These are phyloP conservation scores for Leptopilina boulardi DNA, from an alignment of 1,140 invertebrate species.

Conservation along the genomic window DNA sequence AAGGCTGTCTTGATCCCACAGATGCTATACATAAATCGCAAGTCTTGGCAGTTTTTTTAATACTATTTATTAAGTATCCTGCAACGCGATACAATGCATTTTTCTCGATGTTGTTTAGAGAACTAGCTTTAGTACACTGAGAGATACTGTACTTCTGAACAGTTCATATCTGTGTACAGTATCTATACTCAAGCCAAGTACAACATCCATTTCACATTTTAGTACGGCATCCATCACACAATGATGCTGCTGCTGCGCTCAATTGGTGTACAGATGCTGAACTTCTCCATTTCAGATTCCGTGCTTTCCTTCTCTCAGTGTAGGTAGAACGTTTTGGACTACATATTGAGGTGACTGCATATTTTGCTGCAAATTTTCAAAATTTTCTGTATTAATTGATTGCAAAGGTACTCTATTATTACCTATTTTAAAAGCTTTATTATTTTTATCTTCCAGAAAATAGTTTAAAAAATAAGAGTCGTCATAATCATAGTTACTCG, in stretches of 20 bases:
- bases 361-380: not conserved
- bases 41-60: not conserved
- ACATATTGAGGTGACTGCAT: not conserved
- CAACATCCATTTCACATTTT: no score
- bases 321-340: not conserved
- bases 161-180: no score
- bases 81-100: not conserved
- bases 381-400: not conserved
- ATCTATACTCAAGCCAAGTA: no score
- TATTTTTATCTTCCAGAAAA: constrained; percentile 40
- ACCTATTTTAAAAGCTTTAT: not conserved
- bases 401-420: not conserved
- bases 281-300: no score
- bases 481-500: not conserved
- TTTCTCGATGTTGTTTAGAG: not conserved
- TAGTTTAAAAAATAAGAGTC: not conserved
- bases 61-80: not conserved
- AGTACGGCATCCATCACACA: no score
- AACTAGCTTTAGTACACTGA: not conserved
- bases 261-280: no score
- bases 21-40: not conserved
- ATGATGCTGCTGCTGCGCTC: no score
- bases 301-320: no score
- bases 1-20: not conserved
- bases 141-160: no score